Conservation (phyloP, 2,888 invertebrate genomes). For the Chymomyza caudatula region DNA sequence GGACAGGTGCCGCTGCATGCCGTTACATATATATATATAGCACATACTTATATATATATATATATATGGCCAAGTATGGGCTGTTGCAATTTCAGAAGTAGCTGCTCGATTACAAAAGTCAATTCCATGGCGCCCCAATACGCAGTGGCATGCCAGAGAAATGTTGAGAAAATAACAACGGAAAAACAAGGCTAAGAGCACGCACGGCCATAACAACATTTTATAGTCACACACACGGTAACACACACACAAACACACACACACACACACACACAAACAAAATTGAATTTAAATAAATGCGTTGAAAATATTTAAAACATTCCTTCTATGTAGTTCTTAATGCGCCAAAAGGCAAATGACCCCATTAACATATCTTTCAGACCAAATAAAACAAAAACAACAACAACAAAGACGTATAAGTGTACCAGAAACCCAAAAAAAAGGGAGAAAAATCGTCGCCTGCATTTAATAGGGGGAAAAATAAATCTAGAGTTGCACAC, state of each 20-base stretch:
- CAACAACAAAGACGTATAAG: not conserved
- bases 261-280: not conserved
- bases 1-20: not conserved
- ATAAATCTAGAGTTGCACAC: not conserved
- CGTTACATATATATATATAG: no score
- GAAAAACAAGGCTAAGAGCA: not conserved
- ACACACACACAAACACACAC: conserved; percentile 3
- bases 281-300: conserved; percentile 39
- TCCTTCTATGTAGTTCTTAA: conserved; percentile 19
- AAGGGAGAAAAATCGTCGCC: conserved; percentile 15
- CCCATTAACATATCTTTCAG: conserved; percentile 59
- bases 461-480: conserved; percentile 12
- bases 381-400: conserved; percentile 4
- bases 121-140: not conserved
- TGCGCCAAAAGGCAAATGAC: conserved; percentile 55
- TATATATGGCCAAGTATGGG: not conserved
- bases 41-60: no score
- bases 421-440: conserved; percentile 2
- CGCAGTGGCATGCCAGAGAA: not conserved
- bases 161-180: not conserved
- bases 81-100: not conserved
- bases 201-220: not conserved
- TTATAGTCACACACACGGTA: not conserved
- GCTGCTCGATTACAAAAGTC: not conserved
- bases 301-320: conserved; percentile 34